Evolutionary conservation across 2,113 vertebrate species (phyloP).

Genomic region (Casuarius casuarius): DNA sequence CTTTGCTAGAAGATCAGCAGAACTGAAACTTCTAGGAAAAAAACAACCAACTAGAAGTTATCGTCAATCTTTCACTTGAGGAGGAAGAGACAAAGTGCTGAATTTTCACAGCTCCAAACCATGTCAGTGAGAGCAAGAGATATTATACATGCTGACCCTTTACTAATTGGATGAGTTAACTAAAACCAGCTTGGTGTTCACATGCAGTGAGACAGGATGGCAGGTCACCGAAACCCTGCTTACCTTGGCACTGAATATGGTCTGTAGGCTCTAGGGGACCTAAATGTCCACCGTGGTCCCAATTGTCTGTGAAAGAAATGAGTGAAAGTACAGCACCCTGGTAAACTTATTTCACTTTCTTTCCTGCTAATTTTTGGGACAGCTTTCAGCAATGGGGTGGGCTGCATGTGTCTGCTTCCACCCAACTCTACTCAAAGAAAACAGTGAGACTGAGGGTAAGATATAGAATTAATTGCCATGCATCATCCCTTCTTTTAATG

Average conservation of each 20-base stretch:
- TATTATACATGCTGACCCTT: background rate
- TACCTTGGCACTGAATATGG: background rate
- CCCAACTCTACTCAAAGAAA: background rate
- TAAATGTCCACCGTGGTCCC: background rate
- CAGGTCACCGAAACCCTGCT: background rate
- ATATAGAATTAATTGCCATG: background rate
- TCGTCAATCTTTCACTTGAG: background rate
- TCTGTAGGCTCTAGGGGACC: background rate
- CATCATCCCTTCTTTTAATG: background rate
- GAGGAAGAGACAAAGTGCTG: background rate
- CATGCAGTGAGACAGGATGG: background rate
- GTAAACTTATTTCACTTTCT: background rate
- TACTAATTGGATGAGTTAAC: background rate
- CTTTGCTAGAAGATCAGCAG: background rate
- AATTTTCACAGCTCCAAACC: background rate
- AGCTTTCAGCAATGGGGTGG: background rate
- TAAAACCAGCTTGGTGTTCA: background rate
- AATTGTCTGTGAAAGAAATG: background rate
- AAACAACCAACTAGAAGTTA: background rate
- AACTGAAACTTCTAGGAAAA: background rate
- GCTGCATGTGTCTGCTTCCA: conserved; percentile 21
- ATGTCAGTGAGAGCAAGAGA: too few species aligned
- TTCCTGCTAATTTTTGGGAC: background rate
- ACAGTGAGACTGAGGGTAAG: background rate
- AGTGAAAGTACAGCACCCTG: background rate